Base-by-base conservation (phyloP, 2,888 invertebrate genomes). In the Polydrusus pterygomalis region DNA sequence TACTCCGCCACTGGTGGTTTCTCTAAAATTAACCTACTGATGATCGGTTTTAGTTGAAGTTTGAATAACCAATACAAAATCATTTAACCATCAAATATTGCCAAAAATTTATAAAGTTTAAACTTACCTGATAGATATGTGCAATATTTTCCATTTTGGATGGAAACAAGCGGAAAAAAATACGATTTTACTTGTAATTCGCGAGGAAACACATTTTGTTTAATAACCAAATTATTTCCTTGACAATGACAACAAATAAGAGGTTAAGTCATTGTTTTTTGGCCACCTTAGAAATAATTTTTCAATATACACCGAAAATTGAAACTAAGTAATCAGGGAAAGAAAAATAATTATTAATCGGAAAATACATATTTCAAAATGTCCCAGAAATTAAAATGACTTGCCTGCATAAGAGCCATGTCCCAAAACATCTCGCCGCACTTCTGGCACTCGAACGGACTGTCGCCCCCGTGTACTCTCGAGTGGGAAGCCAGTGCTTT, bases 391-490 rank as follows among this genome's bases (percentile, higher is more conserved):
- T n/a, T 25, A 25, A 25, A 25, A 25, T 25, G 25, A 25, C 25
- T 58, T 18, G 75, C 77, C 74, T 90, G 88, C 80, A 93, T 86
- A 34, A 90, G 87, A 30, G 87, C 87, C 3, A 89, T 86, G 81
- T 92, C 92, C 94, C 94, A 95, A 85, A 95, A 95, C 91, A 95
- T 91, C 86, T 95, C 95, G 75, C 93, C 93, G 84, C 95, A 96
- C 78, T 92, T 91, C 49, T 91, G 91, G 85, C 96, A 96, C 83
- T 95, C 95, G 80, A 93, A 91, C 0, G 95, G 94, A 15, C 94
- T 94, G 82, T 95, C 95, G 8, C 82, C 82, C 13, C 93, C 94
- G 87, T 95, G 95, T 43, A 94, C 90, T 87, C 94, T 87, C 0
- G 93, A 89, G 84, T 96, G 95, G 0, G 95, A 94, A 69, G 93